These are phyloP conservation scores for Trichonephila clavata DNA, from an alignment of 1,140 invertebrate genomes.

Conservation along the genomic window DNA sequence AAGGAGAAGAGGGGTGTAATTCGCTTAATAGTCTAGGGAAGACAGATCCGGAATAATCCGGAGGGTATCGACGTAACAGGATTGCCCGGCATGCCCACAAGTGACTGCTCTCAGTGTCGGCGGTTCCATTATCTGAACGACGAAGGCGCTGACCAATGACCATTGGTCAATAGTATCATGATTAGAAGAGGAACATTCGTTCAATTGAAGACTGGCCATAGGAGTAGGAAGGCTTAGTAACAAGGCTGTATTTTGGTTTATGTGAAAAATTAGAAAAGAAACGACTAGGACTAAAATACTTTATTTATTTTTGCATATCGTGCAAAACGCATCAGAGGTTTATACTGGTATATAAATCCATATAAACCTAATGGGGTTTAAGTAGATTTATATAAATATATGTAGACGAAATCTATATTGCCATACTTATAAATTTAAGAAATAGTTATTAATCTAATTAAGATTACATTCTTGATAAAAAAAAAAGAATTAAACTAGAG, in stretches of 20 bases:
- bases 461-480: no score
- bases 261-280: no score
- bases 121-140: not conserved
- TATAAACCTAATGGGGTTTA: no score
- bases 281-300: no score
- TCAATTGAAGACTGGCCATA: not conserved
- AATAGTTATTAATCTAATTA: no score
- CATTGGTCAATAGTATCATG: conserved; percentile 26
- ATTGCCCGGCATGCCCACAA: conserved; percentile 21
- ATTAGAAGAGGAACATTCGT: not conserved
- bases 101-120: not conserved
- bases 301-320: no score
- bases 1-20: not conserved
- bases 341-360: no score
- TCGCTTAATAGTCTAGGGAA: conserved; percentile 29
- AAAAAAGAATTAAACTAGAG: no score
- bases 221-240: not conserved
- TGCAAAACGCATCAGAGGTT: no score
- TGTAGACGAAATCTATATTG: no score
- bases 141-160: not conserved
- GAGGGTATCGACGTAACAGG: conserved; percentile 33
- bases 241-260: not conserved
- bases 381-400: no score
- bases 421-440: no score
- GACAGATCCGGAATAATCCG: conserved; percentile 19